Evolutionary conservation across 37 sponge, comb jelly and placozoan genomes (phyloP), one percentile per base, ranked within the genome.

Genomic region (Halichondria panicea): DNA sequence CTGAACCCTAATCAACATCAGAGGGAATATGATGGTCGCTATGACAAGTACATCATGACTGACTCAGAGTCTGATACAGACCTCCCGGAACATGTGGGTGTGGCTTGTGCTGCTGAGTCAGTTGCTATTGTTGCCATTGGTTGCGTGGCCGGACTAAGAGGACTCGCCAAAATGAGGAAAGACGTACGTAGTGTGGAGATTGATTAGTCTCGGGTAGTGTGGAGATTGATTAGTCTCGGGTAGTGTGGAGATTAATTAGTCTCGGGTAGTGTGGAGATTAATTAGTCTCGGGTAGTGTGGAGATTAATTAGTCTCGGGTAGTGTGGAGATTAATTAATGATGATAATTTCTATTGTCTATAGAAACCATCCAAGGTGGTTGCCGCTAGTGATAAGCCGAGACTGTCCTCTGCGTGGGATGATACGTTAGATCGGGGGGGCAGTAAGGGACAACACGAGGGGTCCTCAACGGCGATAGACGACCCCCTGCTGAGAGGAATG

Each of bases 1-100:
- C 67, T 84, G 42, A 76, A 77, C 21, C 72, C 71, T 30, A 66
- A 71, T 12, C 77, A 77, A 60, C 42, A 22, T 63, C 77, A 44
- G 4, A 22, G 43, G 36, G 41, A 34, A 7, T 84, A 84, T 77
- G 85, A 84, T 77, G 85, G 85, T 60, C 55, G 85, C 45, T 84
- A 77, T 19, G 80, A 86, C 41, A 13, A 78, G 43, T 79, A 36
- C 80, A 86, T 86, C 43, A 77, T 71, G 74, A 73, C 86, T 68
- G 86, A 86, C 50, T 73, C 80, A 38, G 86, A 78, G 30, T 72
- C 68, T 5, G 85, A 84, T 15, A 28, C 39, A 24, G 90, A 89
- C 18, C 30, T 84, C 11, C 71, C 68, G 40, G 85, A 75, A 2
- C 54, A 75, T 54, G 40, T 68, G 55, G 61, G 63, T 33, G 69